Evolutionary conservation across 1,140 invertebrate genomes (phyloP), one percentile per base, ranked within the genome.

Genomic region (Anastrepha ludens): DNA sequence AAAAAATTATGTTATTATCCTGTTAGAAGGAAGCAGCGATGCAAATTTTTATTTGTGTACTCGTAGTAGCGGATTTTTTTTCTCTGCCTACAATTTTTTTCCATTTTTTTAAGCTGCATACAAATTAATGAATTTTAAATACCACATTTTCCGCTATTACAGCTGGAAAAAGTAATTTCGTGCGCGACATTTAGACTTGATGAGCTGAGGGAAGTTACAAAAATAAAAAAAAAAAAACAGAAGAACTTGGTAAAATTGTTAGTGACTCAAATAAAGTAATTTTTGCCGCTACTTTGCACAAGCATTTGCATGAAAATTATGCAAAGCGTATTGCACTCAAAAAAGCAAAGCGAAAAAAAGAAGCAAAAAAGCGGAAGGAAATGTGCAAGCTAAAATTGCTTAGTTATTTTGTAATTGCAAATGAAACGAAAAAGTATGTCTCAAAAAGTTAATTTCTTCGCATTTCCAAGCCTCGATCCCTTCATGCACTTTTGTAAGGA

Each of bases 1-100:
- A 87, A 67, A 81, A 55, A 87, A 88, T 88, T 88, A 88, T 88
- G 88, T 87, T 87, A 88, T 88, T 87, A 87, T 88, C 70, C 88
- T 88, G 88, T 88, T 88, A 87, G n/a, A 55, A 78, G 70, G 17
- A 78, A 44, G 70, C 74, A 81, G 55, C 74, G 11, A 11, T 78
- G 70, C 70, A 78, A 78, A 55, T 78, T 78, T 50, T 78, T 20
- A 20, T 9, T 55, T 50, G 74, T 1, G 74, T 29, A 5, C 29
- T 7, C 20, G 6, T 39, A 67, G 60, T n/a, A 62, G 4, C 5
- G 15, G n/a, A 62, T 62, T 62, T 62, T 62, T 62, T 4, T 17
- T n/a, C 4, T 62, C 15, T 29, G 70, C 17, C 39, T 67, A 29
- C 29, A 11, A 2, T 70, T 11, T n/a, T 70, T 70, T 41, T 70